Evolutionary conservation across 1,140 invertebrate genomes (phyloP), one percentile per base, ranked within the genome.

Genomic region (Paramacrobiotus metropolitanus): DNA sequence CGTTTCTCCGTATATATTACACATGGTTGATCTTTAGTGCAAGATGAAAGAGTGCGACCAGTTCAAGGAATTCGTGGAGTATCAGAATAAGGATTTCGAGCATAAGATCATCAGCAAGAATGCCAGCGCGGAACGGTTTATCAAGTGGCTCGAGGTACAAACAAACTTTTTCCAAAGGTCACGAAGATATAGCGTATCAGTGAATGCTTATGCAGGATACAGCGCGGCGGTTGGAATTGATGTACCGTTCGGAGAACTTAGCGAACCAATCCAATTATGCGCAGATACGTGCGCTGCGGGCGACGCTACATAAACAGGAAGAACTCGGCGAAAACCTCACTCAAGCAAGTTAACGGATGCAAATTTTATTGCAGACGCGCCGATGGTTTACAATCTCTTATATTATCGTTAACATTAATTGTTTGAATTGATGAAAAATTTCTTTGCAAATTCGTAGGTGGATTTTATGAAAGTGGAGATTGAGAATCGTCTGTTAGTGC

Each of bases 401-500:
- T 40, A n/a, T 15, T 40, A 40, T 40, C 34, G 34, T 40, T 55
- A 40, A n/a, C n/a, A 40, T n/a, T 40, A 9, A 9, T 40, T n/a
- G 34, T 40, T n/a, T n/a, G 9, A 9, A 40, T 9, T 40, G 34
- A 40, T 9, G 34, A 40, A n/a, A 9, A 40, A 9, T 40, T 9
- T 40, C 34, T n/a, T 9, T 40, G n/a, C n/a, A 9, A 40, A 9
- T 40, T n/a, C 34, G n/a, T 24, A 55, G 48, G 48, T 55, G 15
- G 48, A 55, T 28, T 55, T 55, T 24, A 55, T 55, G 48, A 55
- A 55, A 55, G 48, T 55, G 24, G 48, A 55, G 28, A 55, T 55
- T 55, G 48, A 28, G 24, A 55, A 55, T 24, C 48, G 48, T 9
- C 24, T 55, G 48, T 24, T 55, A 20, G 48, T 55, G 4, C 15